These are phyloP conservation scores for Torymus aiolomorphi DNA, from an alignment of 2,888 invertebrate species.

Conservation along the genomic window DNA sequence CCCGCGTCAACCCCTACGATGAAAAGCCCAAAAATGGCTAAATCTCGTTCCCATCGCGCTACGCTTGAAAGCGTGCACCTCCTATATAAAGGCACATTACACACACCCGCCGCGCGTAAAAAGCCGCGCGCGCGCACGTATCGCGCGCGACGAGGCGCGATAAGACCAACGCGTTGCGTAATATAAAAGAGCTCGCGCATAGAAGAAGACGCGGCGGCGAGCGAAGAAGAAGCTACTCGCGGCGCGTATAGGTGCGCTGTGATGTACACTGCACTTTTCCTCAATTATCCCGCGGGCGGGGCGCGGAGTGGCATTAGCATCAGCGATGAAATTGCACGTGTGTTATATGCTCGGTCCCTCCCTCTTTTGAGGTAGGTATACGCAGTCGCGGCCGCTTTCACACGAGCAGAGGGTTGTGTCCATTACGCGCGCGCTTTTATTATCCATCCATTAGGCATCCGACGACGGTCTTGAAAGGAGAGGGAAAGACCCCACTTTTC, in stretches of 20 bases:
- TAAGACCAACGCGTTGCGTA: too few relatives aligned
- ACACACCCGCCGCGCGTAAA: too few relatives aligned
- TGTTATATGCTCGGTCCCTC: constrained; percentile 7
- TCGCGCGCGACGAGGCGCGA: too few relatives aligned
- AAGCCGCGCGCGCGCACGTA: too few relatives aligned
- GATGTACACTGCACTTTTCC: constrained; percentile 29
- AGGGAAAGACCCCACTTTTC: constrained; percentile 36
- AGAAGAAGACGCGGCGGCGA: too few relatives aligned
- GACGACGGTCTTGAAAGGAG: constrained; percentile 32
- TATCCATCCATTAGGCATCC: constrained; percentile 49
- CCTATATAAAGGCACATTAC: too few relatives aligned
- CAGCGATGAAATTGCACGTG: constrained; percentile 49
- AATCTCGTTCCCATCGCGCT: too few relatives aligned
- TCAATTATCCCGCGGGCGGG: constrained; percentile 32
- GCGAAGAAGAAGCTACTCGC: background rate
- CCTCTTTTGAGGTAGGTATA: background rate
- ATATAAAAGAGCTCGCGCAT: too few relatives aligned
- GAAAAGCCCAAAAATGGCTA: too few relatives aligned
- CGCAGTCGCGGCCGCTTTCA: constrained; percentile 32
- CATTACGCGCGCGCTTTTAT: constrained; percentile 43
- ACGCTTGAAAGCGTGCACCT: too few relatives aligned
- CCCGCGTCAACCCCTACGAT: too few relatives aligned
- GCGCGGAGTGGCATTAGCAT: constrained; percentile 45
- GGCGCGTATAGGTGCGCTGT: background rate
- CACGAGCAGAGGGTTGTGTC: constrained; percentile 21